Percentiles rank a stretch among this genome's conserved stretches.
Conservation (phyloP, 2,888 invertebrate species). For the Abrostola triplasia region DNA sequence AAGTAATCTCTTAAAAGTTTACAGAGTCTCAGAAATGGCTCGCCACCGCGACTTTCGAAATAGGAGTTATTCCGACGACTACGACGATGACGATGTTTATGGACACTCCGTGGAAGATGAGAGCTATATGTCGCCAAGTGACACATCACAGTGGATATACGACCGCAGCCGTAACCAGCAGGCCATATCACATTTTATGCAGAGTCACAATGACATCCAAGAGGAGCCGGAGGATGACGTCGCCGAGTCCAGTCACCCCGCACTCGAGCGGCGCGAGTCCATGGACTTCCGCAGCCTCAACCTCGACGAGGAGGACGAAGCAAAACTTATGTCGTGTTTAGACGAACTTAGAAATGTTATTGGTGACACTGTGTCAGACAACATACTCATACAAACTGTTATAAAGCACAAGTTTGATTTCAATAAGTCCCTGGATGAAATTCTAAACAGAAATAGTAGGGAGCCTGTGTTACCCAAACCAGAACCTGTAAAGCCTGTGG, state of each 20-base stretch:
- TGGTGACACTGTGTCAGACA: constrained; percentile 93
- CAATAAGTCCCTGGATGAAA: constrained; percentile 91
- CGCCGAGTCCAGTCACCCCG: constrained; percentile 60
- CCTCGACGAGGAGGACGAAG: constrained; percentile 91
- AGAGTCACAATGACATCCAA: constrained; percentile 92
- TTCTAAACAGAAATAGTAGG: constrained; percentile 86
- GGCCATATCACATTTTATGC: constrained; percentile 93
- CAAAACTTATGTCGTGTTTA: constrained; percentile 93
- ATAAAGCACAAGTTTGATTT: constrained; percentile 92
- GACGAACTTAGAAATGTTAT: constrained; percentile 94
- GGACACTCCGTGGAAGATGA: constrained; percentile 98
- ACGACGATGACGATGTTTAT: constrained; percentile 97
- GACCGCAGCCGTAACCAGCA: constrained; percentile 93
- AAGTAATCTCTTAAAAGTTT: constrained; percentile 21
- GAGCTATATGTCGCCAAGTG: constrained; percentile 96
- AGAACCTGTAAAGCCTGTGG: constrained; percentile 60
- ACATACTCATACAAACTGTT: constrained; percentile 91
- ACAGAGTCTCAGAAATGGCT: constrained; percentile 89
- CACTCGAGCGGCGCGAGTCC: constrained; percentile 79
- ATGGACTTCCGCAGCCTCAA: constrained; percentile 83
- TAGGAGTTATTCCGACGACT: constrained; percentile 96
- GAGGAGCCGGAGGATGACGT: constrained; percentile 89
- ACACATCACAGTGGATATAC: constrained; percentile 94
- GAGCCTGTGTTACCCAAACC: constrained; percentile 55
- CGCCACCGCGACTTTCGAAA: constrained; percentile 95